A percentile compares a stretch with the other conserved stretches of the same genome.
Conservation (phyloP, 2,888 invertebrate species). For the Athetis lepigone region DNA sequence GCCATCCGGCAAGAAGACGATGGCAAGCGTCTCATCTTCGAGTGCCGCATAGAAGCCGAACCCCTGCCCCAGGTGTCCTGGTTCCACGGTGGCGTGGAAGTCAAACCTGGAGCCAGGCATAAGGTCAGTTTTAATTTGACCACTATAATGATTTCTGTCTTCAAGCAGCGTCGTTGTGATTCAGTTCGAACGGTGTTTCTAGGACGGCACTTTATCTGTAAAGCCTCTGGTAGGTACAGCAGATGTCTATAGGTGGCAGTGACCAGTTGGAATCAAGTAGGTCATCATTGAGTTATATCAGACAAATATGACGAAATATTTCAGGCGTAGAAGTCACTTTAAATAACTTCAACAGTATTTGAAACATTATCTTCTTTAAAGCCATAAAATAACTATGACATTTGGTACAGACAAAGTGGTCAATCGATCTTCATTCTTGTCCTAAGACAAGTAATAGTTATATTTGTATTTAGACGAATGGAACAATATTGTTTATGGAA, state of each 20-base stretch:
- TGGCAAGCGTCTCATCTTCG: constrained; percentile 97
- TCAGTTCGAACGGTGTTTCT: no score
- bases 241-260: no score
- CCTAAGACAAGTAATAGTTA: constrained; percentile 5
- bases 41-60: constrained; percentile 98
- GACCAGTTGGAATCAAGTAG: no score
- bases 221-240: no score
- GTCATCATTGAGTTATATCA: no score
- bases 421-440: constrained; percentile 1
- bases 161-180: not conserved
- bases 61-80: constrained; percentile 96
- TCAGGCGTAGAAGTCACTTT: no score
- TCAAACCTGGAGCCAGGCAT: constrained; percentile 95
- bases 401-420: constrained; percentile 11
- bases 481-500: not conserved
- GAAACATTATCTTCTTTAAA: not conserved
- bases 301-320: no score
- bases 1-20: constrained; percentile 99
- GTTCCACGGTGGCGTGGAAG: constrained; percentile 96
- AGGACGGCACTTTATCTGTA: no score
- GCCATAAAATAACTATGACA: not conserved
- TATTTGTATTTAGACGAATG: constrained; percentile 18
- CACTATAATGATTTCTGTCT: no score
- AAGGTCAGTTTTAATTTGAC: constrained; percentile 95
- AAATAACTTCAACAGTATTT: not conserved